Conservation (phyloP, 2,888 invertebrate genomes). For the Diadegma fenestrale region DNA sequence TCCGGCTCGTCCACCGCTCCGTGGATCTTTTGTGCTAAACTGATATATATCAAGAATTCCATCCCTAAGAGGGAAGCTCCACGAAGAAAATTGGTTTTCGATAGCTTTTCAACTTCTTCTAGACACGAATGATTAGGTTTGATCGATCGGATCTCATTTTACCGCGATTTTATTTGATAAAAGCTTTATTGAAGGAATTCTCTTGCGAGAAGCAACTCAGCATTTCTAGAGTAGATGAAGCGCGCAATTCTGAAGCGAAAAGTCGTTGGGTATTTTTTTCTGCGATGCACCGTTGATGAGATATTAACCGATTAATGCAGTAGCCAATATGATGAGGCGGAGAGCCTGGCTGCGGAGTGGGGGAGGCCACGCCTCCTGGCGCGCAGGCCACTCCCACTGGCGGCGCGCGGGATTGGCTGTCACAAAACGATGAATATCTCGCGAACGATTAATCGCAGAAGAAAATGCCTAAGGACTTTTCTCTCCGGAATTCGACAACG, state of each 20-base stretch:
- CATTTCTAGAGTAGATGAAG: not conserved
- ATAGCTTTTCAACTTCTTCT: slow-evolving; percentile 5
- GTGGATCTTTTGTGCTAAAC: slow-evolving; percentile 5
- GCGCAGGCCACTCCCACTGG: not conserved
- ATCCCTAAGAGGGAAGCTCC: slow-evolving; percentile 6
- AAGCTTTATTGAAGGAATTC: not conserved
- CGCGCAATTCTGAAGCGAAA: not conserved
- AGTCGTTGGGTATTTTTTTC: not conserved
- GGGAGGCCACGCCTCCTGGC: not conserved
- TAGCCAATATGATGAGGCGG: not conserved
- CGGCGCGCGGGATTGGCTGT: not conserved
- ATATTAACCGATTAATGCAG: not conserved
- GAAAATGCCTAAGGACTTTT: not conserved
- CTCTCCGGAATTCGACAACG: not conserved
- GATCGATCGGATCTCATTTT: slow-evolving; percentile 2
- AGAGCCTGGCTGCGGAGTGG: not conserved
- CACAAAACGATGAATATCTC: not conserved
- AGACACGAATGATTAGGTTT: slow-evolving; percentile 4
- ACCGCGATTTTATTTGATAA: not conserved
- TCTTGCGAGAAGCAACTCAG: not conserved
- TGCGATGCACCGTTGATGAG: not conserved
- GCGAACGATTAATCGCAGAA: not conserved
- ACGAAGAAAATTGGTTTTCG: slow-evolving; percentile 28
- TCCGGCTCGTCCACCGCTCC: slow-evolving; percentile 44
- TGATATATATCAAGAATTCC: slow-evolving; percentile 7